These are phyloP conservation scores for Anoplolepis gracilipes DNA, from an alignment of 1,140 invertebrate genomes.

Conservation along the genomic window DNA sequence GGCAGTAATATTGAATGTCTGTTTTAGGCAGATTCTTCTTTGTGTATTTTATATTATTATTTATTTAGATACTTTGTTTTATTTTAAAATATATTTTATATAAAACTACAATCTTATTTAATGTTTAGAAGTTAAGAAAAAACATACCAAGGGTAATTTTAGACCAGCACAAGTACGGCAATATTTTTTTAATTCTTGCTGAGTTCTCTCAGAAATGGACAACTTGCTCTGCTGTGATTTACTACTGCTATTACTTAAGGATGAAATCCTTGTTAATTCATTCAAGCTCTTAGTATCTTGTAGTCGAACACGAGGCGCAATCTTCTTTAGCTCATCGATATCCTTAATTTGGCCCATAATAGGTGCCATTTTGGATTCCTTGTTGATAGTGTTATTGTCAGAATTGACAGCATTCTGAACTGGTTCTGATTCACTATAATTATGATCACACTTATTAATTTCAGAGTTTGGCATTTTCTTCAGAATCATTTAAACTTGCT, in stretches of 20 bases:
- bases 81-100: no score
- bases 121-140: neutral
- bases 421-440: conserved; percentile 71
- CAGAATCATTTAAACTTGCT: neutral
- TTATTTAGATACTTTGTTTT: no score
- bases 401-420: neutral
- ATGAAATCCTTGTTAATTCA: conserved; percentile 74
- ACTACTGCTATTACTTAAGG: conserved; percentile 56
- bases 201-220: conserved; percentile 60
- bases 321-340: conserved; percentile 82
- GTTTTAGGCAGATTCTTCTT: no score
- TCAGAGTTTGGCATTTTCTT: conserved; percentile 63
- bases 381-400: conserved; percentile 12
- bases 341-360: conserved; percentile 80
- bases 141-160: conserved; percentile 79
- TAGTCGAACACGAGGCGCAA: conserved; percentile 80
- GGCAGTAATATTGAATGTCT: no score
- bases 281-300: conserved; percentile 76
- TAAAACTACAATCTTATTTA: neutral
- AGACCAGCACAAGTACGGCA: conserved; percentile 83
- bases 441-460: conserved; percentile 74
- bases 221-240: conserved; percentile 38
- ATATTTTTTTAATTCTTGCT: conserved; percentile 80
- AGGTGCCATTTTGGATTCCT: conserved; percentile 13
- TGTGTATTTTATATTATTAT: no score